These are phyloP conservation scores for Phalanger gymnotis DNA, from an alignment of 2,797 vertebrate species.

Conservation along the genomic window DNA sequence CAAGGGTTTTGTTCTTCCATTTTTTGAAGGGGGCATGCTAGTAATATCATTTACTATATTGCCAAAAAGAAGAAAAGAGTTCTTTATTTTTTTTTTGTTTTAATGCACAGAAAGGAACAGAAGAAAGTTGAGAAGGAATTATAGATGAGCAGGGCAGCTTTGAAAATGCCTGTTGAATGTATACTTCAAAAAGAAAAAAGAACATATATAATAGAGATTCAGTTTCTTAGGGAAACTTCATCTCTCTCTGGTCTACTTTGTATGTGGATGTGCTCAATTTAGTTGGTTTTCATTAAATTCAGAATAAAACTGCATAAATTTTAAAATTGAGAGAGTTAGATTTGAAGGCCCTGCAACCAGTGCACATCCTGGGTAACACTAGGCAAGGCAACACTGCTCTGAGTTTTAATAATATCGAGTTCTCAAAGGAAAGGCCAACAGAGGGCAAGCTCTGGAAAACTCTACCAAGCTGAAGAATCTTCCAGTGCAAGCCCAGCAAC, in stretches of 20 bases:
- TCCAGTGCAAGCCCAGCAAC: no score
- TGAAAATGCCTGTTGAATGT: not conserved
- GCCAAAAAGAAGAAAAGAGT: not conserved
- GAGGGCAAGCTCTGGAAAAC: no score
- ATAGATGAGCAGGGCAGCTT: not conserved
- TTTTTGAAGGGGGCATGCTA: not conserved
- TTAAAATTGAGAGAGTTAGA: not conserved
- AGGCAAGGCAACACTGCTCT: not conserved
- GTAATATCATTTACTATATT: not conserved
- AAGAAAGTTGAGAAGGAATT: not conserved
- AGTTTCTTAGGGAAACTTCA: not conserved
- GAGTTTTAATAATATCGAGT: not conserved
- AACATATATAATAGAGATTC: not conserved
- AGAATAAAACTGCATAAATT: not conserved
- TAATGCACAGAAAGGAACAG: not conserved
- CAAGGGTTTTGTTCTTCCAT: not conserved
- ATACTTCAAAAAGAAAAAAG: not conserved
- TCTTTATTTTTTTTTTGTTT: no score
- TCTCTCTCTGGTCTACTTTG: not conserved
- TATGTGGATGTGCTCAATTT: not conserved
- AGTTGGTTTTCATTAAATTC: not conserved
- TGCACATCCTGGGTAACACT: not conserved
- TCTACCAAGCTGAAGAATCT: no score
- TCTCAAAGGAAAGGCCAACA: no score
- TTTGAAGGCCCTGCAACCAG: not conserved